phyloP scores from a whole-genome alignment of 2,797 vertebrate species.

The Karalla daura region DNA sequence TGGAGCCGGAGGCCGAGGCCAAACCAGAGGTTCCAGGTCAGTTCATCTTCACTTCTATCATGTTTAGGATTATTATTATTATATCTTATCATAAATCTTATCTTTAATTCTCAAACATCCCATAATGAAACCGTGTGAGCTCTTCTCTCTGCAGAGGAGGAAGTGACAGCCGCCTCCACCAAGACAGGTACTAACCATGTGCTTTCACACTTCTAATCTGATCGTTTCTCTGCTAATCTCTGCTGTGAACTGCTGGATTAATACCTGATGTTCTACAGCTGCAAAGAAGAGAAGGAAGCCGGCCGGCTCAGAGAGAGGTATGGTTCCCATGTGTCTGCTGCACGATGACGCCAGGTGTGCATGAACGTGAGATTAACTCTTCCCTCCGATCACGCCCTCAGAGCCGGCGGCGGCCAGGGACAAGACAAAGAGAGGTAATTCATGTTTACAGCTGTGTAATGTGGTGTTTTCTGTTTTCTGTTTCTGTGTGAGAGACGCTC shows the following conservation, averaged over 20 bases:
- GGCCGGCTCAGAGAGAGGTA: conserved; percentile 61
- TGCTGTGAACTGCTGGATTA: neutral
- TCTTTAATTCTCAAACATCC: too few relatives aligned
- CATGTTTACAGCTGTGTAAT: conserved; percentile 12
- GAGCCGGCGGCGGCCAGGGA: conserved; percentile 32
- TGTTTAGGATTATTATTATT: too few relatives aligned
- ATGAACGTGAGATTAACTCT: conserved; percentile 44
- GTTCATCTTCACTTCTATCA: too few relatives aligned
- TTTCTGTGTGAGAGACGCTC: conserved; percentile 1
- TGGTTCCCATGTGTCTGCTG: neutral
- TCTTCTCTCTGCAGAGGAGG: conserved; percentile 33
- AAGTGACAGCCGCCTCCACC: conserved; percentile 36
- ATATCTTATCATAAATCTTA: too few relatives aligned
- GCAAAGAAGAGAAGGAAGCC: conserved; percentile 54
- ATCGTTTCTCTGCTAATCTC: neutral
- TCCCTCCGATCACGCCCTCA: conserved; percentile 49
- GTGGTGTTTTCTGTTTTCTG: neutral
- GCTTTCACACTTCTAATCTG: neutral
- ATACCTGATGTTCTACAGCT: conserved; percentile 50
- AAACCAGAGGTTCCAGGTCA: too few relatives aligned
- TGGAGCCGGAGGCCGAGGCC: conserved; percentile 1
- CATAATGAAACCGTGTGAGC: too few relatives aligned
- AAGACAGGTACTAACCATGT: conserved; percentile 59
- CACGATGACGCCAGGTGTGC: conserved; percentile 1
- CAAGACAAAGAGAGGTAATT: conserved; percentile 60